phyloP scores from a whole-genome alignment of 1,140 invertebrate species.

The Chironomus tepperi region DNA sequence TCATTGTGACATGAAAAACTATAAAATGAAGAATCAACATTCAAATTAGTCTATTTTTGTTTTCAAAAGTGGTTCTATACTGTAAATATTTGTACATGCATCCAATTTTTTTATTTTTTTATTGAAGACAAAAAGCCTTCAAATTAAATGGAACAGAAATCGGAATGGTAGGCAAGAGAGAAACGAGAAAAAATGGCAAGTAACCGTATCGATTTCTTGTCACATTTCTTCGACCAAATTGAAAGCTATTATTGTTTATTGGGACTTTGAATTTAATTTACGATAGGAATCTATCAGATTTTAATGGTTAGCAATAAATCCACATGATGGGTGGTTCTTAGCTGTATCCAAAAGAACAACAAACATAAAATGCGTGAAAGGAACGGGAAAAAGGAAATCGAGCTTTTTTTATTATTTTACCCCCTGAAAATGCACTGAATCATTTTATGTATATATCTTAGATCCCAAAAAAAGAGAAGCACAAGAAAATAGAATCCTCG shows the following conservation, averaged over 20 bases:
- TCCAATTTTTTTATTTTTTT: too few relatives aligned
- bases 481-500: too few relatives aligned
- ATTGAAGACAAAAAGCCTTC: too few relatives aligned
- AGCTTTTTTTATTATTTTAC: background rate
- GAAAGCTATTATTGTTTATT: background rate
- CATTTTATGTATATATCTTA: background rate
- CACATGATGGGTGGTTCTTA: too few relatives aligned
- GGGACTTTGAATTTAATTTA: conserved; percentile 18
- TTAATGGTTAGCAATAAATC: background rate
- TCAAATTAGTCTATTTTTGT: too few relatives aligned
- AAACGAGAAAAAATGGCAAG: background rate
- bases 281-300: conserved; percentile 20
- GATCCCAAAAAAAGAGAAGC: background rate
- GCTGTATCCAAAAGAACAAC: background rate
- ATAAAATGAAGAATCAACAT: too few relatives aligned
- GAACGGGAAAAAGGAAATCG: conserved; percentile 1
- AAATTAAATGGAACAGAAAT: too few relatives aligned
- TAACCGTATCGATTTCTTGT: background rate
- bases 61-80: too few relatives aligned
- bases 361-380: background rate
- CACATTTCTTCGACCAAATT: background rate
- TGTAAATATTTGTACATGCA: too few relatives aligned
- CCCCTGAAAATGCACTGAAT: background rate
- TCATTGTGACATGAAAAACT: too few relatives aligned
- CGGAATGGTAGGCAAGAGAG: too few relatives aligned